Evolutionary conservation across 2,797 vertebrate genomes (phyloP), one percentile per base, ranked within the genome.

Genomic region (Gymnothorax reevesii): DNA sequence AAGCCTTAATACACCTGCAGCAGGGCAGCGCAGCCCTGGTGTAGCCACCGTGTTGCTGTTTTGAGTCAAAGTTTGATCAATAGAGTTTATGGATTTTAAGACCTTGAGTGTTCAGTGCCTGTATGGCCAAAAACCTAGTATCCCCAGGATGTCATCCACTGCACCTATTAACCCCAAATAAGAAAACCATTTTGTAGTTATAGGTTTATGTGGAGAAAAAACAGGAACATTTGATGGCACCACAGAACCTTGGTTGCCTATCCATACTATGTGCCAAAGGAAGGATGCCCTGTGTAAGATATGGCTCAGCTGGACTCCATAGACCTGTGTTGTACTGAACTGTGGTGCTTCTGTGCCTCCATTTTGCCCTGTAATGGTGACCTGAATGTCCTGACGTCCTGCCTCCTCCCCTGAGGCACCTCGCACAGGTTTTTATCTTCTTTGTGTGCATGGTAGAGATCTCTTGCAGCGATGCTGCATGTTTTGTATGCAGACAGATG

Each of bases 261-360:
- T n/a, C 64, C 64, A 49, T 80, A 84, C 87, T 85, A 87, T 7
- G 86, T 94, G 95, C 93, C 95, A 95, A 95, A 94, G 88, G 83
- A 91, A 89, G 86, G 64, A 71, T 69, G 73, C 73, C 86, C 15
- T 7, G 82, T 79, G 84, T 42, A 42, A 42, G 33, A 87, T 60
- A 82, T 59, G 60, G 89, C 86, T 86, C 85, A 86, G 82, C 87
- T 87, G 55, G 83, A 91, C 60, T 85, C 83, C 54, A 27, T 85
- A 84, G 79, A 57, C 60, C 33, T 83, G 79, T 59, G 22, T 60
- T 52, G 62, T 73, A 84, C 69, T 71, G n/a, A 10, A 7, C 64
- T 42, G 1, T 15, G 12, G 55, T 84, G 9, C 64, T 83, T 73
- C 85, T 15, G 8, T 22, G 42, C 80, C 66, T 27, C 42, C n/a